Base-by-base conservation (phyloP, 2,113 vertebrate species). In the Falcunculus frontatus region DNA sequence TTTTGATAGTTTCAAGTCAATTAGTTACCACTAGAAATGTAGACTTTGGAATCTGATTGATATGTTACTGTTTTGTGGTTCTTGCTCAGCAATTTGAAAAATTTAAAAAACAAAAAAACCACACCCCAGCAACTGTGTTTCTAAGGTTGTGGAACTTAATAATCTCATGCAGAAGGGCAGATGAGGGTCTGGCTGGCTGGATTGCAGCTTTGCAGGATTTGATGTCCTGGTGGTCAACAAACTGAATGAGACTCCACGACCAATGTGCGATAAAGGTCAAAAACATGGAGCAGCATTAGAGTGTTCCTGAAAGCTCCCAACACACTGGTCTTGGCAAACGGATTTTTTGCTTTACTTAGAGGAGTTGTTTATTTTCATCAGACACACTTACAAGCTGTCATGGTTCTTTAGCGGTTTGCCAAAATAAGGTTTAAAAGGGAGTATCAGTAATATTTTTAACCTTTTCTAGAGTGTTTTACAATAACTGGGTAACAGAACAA, bases 171-270 rank as follows among this genome's bases (percentile, higher is more conserved):
- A 90, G 32, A 70, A 80, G 49, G 73, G 42, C 39, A 73, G 57
- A 44, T 26, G 13, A 60, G 41, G 47, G 13, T 52, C 37, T 76
- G n/a, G 10, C n/a, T 91, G 68, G 13, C 30, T 75, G 39, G 74
- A 60, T 78, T 25, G 35, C 39, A 68, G 33, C 57, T 84, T 80
- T 64, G 30, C 21, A 35, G 42, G 20, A 42, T 37, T 81, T 84
- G n/a, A 17, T 52, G 17, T 81, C 52, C 60, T 72, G 39, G 27
- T 50, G 30, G 65, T n/a, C 60, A 56, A 3, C 21, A 87, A 30
- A 50, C 29, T 53, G 56, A 72, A 26, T 0, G 0, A 69, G 56
- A n/a, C 35, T 75, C 2, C 4, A 19, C 1, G 0, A 29, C 41
- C 23, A 7, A 3, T 42, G 47, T 55, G 39, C 0, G 0, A 30